Conservation (phyloP, 2,888 invertebrate genomes). For the Ormyrus thymus region DNA sequence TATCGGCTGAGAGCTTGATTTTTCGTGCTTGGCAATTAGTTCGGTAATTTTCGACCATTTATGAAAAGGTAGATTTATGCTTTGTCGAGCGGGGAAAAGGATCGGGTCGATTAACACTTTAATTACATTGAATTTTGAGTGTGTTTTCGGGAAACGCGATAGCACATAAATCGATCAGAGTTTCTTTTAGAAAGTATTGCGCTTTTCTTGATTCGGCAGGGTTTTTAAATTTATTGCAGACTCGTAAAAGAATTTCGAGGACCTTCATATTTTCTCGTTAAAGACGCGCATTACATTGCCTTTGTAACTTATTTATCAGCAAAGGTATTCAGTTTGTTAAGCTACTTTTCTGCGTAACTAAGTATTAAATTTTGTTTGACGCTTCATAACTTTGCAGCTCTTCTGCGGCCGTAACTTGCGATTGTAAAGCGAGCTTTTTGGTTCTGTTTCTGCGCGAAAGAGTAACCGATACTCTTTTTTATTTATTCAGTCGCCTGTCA, state of each 20-base stretch:
- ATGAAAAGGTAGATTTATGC: no score
- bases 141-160: no score
- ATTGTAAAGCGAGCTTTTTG: no score
- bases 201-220: background rate
- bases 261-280: background rate
- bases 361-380: no score
- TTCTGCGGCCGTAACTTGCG: no score
- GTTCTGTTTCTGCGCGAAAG: background rate
- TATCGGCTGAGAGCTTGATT: no score
- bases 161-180: background rate
- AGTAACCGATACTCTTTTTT: background rate
- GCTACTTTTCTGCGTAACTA: slow-evolving; percentile 16
- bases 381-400: no score
- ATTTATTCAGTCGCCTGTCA: slow-evolving; percentile 19
- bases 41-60: no score
- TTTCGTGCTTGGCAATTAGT: no score
- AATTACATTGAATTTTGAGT: no score
- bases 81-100: no score
- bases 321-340: slow-evolving; percentile 2
- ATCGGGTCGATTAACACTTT: no score
- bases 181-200: background rate
- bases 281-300: background rate
- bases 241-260: background rate
- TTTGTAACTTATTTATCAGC: background rate
- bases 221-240: background rate